Percentiles rank a stretch among this genome's conserved stretches.
Evolutionary conservation across 2,797 vertebrate species (phyloP).

Genomic region (Sciurus vulgaris): DNA sequence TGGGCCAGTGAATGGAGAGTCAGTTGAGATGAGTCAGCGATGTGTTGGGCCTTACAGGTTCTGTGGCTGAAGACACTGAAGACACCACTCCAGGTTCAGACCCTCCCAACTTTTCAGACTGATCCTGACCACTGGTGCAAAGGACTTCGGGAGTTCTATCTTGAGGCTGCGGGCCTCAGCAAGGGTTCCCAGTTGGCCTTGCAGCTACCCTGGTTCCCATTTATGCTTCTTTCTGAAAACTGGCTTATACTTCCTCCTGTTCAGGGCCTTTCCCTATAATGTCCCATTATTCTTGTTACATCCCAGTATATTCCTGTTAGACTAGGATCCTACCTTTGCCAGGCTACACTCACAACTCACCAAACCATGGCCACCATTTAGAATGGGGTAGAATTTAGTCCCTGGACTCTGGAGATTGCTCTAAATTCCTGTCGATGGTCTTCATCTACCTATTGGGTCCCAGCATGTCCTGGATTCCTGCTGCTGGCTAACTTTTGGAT

Average conservation of each 20-base stretch:
- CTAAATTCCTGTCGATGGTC: neutral
- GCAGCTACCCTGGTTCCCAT: neutral
- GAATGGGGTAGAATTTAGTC: neutral
- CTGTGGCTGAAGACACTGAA: neutral
- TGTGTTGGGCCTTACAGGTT: neutral
- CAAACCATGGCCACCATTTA: neutral
- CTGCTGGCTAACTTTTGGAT: neutral
- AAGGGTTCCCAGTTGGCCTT: neutral
- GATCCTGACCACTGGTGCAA: neutral
- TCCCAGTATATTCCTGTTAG: neutral
- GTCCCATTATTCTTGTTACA: neutral
- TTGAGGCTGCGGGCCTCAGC: fast-evolving
- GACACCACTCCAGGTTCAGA: neutral
- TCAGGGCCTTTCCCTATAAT: neutral
- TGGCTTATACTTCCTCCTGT: neutral
- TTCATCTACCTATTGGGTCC: neutral
- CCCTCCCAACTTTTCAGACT: neutral
- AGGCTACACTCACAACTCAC: neutral
- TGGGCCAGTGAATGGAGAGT: neutral
- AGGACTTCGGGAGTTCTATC: neutral
- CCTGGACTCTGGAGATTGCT: neutral
- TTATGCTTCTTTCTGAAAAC: neutral
- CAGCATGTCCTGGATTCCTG: neutral
- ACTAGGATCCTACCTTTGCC: neutral
- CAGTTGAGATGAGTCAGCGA: neutral